These are phyloP conservation scores for Halichoerus grypus DNA, from an alignment of 2,113 vertebrate genomes.

Conservation along the genomic window DNA sequence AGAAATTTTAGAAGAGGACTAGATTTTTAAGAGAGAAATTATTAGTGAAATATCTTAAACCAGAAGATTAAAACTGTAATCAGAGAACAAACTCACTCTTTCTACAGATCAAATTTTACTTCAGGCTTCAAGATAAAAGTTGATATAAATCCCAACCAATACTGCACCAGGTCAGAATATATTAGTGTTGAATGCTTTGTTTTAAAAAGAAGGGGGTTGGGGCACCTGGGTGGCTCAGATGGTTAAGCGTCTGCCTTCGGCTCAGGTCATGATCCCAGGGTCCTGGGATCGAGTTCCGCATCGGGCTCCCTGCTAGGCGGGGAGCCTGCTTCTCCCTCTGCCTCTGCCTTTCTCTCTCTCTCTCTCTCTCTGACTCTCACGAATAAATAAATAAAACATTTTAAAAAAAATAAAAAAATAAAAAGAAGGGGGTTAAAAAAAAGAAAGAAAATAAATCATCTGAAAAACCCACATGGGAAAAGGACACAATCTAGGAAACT, in stretches of 20 bases:
- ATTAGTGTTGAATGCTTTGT: background rate
- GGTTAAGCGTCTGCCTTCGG: too few species aligned
- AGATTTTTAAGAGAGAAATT: background rate
- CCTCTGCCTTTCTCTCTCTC: too few species aligned
- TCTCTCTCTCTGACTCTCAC: too few species aligned
- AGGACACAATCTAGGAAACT: constrained; percentile 44
- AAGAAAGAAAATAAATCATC: background rate
- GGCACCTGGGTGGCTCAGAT: too few species aligned
- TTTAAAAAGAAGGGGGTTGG: background rate
- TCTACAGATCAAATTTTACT: background rate
- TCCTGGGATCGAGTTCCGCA: too few species aligned
- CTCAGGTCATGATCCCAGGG: too few species aligned
- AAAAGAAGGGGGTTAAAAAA: background rate
- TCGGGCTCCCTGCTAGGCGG: too few species aligned
- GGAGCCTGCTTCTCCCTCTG: too few species aligned
- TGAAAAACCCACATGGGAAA: background rate
- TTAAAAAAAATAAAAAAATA: background rate
- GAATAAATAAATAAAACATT: too few species aligned
- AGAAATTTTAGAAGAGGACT: constrained; percentile 7
- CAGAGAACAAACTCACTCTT: background rate
- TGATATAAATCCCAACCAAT: constrained; percentile 6
- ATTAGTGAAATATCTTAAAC: constrained; percentile 19
- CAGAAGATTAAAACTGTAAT: constrained; percentile 13
- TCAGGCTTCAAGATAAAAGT: constrained; percentile 9
- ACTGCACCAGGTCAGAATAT: background rate